Evolutionary conservation across 1,140 invertebrate species (phyloP).

Genomic region (Lineus longissimus): DNA sequence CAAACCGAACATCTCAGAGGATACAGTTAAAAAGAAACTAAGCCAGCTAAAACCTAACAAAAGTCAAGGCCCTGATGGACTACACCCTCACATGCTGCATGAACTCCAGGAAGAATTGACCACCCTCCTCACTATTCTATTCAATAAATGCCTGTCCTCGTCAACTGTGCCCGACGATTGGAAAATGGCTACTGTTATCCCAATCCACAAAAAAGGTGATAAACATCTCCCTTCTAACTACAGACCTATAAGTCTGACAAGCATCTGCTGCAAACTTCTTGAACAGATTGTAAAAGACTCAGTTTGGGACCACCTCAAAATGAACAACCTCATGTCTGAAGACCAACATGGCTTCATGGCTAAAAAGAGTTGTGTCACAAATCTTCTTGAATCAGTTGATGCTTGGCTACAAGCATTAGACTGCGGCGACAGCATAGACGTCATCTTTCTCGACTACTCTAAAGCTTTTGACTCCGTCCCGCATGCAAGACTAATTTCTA

Average conservation of each 20-base stretch:
- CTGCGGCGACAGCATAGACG: no score
- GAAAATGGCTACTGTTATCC: constrained; percentile 7
- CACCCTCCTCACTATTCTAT: no score
- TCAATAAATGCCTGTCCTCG: no score
- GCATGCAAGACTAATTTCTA: no score
- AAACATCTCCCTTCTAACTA: constrained; percentile 13
- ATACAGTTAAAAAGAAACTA: no score
- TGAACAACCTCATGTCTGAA: constrained; percentile 14
- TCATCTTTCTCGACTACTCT: no score
- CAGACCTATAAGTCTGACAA: constrained; percentile 13
- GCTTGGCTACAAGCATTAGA: constrained; percentile 5
- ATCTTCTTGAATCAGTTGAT: constrained; percentile 6
- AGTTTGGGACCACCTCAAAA: constrained; percentile 14
- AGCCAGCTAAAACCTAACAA: no score
- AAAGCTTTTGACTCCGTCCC: no score
- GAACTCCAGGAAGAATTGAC: no score
- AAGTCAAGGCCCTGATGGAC: no score
- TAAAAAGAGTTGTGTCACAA: constrained; percentile 5
- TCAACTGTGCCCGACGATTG: constrained; percentile 6
- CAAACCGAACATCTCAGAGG: no score
- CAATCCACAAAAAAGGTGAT: constrained; percentile 16
- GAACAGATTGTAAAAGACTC: constrained; percentile 18
- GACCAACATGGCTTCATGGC: constrained; percentile 15
- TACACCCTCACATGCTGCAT: no score
- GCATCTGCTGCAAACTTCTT: constrained; percentile 10